Conservation (phyloP, 2,113 vertebrate genomes). For the Catagonus wagneri region DNA sequence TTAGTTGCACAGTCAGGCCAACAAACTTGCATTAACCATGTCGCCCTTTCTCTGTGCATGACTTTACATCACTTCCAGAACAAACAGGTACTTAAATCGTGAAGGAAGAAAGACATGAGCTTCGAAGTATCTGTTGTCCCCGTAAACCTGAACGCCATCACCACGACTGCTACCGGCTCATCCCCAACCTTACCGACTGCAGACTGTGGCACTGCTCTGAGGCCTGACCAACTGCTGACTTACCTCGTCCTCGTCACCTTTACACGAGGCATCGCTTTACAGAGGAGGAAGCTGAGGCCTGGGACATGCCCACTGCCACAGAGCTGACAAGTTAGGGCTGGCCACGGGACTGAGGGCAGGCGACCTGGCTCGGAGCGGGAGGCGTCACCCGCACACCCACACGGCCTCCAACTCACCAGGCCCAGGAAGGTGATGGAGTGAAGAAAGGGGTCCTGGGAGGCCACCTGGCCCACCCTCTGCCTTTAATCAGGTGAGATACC, state of each 20-base stretch:
- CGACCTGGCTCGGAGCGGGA: background rate
- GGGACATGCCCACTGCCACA: fast-evolving
- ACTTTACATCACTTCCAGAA: background rate
- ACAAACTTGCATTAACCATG: background rate
- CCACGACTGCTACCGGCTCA: background rate
- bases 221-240: background rate
- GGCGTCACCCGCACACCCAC: background rate
- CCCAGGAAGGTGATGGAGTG: background rate
- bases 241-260: background rate
- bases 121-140: background rate
- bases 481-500: background rate
- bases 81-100: background rate
- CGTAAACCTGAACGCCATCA: no score
- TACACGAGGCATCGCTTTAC: background rate
- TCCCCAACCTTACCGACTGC: background rate
- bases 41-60: background rate
- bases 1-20: background rate
- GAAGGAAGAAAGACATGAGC: background rate
- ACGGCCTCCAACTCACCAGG: background rate
- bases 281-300: background rate
- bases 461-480: background rate
- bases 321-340: background rate
- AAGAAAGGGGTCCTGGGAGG: background rate
- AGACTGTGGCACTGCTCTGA: background rate
- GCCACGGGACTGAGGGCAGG: background rate